Evolutionary conservation across 2,113 vertebrate genomes (phyloP), one percentile per base, ranked within the genome.

Genomic region (Brachyhypopomus gauderio): DNA sequence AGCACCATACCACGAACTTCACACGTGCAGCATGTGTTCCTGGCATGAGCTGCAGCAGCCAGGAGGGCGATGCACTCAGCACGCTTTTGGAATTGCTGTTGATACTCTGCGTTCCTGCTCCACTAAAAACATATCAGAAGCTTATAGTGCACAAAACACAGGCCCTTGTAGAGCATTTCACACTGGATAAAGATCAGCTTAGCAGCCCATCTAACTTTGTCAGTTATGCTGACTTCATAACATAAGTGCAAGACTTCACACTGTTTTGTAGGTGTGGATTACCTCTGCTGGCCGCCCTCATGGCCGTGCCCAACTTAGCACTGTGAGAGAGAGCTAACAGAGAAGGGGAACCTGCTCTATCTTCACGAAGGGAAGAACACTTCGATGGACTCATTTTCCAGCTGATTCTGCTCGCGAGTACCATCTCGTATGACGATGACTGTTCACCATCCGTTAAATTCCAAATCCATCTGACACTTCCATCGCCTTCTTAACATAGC

Each of bases 241-340:
- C 34, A 38, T 70, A 41, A 70, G 66, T 22, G 36, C 66, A 70
- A 30, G 63, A 66, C 63, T 34, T 19, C 45, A 67, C 66, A 41
- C 34, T 70, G 4, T 41, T 52, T 38, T 34, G 38, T 70, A 70
- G 66, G 66, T 70, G 66, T 34, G 36, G 17, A 38, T 70, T 70
- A n/a, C 17, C 36, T n/a, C 66, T 2, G 8, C n/a, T 41, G 36
- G 36, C 19, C 66, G n/a, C 34, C 12, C 11, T 52, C 11, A 52
- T 52, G 45, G 11, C 45, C 12, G 45, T 14, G 45, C 12, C 14
- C 9, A 41, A 1, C 41, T 14, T 14, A 52, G 22, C 27, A 34
- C 34, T 36, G 2, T n/a, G 38, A 22, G 20, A 41, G 36, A 36
- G 20, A 70, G 41, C 38, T 38, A 41, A 70, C 8, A 22, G 19